Evolutionary conservation across 2,888 invertebrate genomes (phyloP), one percentile per base, ranked within the genome.

Genomic region (Anthophora plumipes): DNA sequence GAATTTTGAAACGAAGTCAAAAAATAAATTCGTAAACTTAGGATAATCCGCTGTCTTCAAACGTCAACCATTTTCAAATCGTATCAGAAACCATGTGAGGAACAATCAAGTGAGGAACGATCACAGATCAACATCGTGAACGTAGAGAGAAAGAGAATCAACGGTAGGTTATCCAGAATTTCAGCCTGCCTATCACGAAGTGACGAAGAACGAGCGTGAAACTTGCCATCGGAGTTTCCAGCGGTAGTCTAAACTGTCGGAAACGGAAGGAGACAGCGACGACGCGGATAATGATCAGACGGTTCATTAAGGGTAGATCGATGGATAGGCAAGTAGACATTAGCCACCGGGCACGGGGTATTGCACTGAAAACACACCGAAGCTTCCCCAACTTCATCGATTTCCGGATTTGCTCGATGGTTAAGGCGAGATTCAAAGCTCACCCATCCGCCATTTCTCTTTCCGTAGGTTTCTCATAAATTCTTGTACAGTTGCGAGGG

Each of bases 281-380:
- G 73, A 55, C 70, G 67, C 39, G 46, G 75, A 84, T 84, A 84
- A 81, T 60, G 72, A 84, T 84, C 84, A 59, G 77, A 78, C 63
- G 76, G 78, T 84, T 84, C 84, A 84, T 84, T 84, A 84, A 74
- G 80, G 69, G 82, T 55, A 77, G 78, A 82, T 82, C 76, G 78
- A 84, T 77, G 71, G 67, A 78, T 79, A 73, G 68, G 67, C 63
- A 60, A 74, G 60, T 52, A 69, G 77, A 78, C 76, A 81, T 85
- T 84, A 85, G 67, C 77, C 64, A 77, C 11, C 66, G 60, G 48
- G 59, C 52, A 68, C 66, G 41, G 57, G 68, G 61, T 77, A 64
- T 77, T 61, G 52, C 66, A 37, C 55, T 25, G 69, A 48, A 61
- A 72, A 80, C 60, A 69, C 72, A 74, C 52, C 52, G n/a, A n/a